phyloP scores from a whole-genome alignment of 2,888 invertebrate genomes.

The Gonocerus acuteangulatus region DNA sequence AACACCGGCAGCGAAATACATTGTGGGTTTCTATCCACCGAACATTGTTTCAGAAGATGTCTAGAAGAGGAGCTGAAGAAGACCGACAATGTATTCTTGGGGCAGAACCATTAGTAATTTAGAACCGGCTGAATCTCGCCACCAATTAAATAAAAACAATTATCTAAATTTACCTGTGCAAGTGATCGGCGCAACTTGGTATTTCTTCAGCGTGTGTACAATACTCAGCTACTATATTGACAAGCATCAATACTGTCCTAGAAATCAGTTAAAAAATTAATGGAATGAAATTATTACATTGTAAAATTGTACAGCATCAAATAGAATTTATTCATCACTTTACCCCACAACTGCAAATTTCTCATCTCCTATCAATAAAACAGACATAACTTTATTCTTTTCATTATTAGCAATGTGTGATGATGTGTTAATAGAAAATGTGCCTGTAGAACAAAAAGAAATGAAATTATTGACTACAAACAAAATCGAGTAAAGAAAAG shows the following conservation, averaged over 20 bases:
- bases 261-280: slow-evolving; percentile 25
- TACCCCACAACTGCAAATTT: slow-evolving; percentile 65
- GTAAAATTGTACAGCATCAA: background rate
- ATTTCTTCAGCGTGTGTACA: slow-evolving; percentile 52
- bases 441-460: slow-evolving; percentile 35
- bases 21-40: too few species aligned
- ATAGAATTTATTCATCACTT: too few species aligned
- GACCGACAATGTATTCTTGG: too few species aligned
- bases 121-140: too few species aligned
- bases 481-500: too few species aligned
- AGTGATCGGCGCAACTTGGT: slow-evolving; percentile 53
- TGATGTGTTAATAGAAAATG: slow-evolving; percentile 37
- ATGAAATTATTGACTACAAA: background rate
- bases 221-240: slow-evolving; percentile 88
- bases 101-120: too few species aligned
- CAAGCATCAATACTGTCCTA: slow-evolving; percentile 71
- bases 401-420: slow-evolving; percentile 30
- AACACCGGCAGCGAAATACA: too few species aligned
- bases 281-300: background rate
- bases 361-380: slow-evolving; percentile 58
- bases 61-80: too few species aligned
- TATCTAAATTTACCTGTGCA: slow-evolving; percentile 7
- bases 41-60: too few species aligned
- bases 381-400: slow-evolving; percentile 35
- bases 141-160: background rate